Evolutionary conservation across 2,888 invertebrate genomes (phyloP).

Genomic region (Oscheius sp.): DNA sequence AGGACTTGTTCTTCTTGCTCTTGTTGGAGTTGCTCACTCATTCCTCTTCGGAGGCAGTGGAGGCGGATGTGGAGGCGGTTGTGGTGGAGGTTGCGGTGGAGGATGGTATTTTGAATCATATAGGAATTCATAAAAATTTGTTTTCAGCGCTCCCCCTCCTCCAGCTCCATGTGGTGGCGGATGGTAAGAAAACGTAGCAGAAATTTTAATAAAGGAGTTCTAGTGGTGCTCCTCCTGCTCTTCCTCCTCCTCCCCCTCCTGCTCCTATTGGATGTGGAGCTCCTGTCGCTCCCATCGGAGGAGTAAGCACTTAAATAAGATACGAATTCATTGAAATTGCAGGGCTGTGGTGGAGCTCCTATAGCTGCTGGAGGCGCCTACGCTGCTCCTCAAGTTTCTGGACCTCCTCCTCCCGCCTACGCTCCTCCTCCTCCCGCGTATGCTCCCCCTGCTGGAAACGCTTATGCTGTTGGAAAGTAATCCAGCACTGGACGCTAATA

Average conservation of each 20-base stretch:
- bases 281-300: too few relatives aligned
- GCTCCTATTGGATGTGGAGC: slow-evolving; percentile 1
- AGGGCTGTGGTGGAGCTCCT: too few relatives aligned
- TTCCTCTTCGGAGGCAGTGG: slow-evolving; percentile 6
- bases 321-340: too few relatives aligned
- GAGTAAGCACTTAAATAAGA: too few relatives aligned
- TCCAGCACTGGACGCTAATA: background rate
- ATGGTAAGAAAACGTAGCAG: background rate
- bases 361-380: too few relatives aligned
- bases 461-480: slow-evolving; percentile 34
- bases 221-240: slow-evolving; percentile 7
- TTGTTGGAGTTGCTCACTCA: background rate
- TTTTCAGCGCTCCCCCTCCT: slow-evolving; percentile 15
- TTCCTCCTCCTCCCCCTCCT: slow-evolving; percentile 1
- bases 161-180: slow-evolving; percentile 8
- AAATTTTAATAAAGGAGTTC: background rate
- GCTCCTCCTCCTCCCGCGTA: slow-evolving; percentile 26
- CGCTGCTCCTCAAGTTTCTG: background rate
- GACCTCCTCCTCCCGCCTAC: slow-evolving; percentile 13
- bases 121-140: background rate
- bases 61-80: background rate
- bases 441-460: slow-evolving; percentile 30
- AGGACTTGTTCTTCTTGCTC: slow-evolving; percentile 1
- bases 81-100: background rate
- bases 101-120: background rate